Percentiles rank a stretch among this genome's conserved stretches.
phyloP scores from a whole-genome alignment of 2,888 invertebrate genomes.

The Camponotus fellah region DNA sequence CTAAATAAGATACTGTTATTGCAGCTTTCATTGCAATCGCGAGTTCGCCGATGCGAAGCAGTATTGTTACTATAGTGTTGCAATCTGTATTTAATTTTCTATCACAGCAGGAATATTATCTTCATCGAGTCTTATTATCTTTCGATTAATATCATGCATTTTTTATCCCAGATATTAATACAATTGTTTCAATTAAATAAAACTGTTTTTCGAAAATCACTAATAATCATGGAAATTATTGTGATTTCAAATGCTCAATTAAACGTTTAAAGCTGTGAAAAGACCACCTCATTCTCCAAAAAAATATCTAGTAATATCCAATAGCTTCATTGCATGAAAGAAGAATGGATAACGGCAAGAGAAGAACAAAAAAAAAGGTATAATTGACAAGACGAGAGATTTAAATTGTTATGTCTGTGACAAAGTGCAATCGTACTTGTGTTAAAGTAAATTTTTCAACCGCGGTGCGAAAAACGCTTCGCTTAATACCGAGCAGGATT shows the following conservation, averaged over 20 bases:
- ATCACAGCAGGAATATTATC: conserved; percentile 39
- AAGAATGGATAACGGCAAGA: not conserved
- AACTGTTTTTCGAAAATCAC: not conserved
- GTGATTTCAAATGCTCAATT: not conserved
- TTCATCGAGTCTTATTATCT: conserved; percentile 19
- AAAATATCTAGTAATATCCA: not conserved
- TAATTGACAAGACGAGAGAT: conserved; percentile 69
- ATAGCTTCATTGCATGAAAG: conserved; percentile 27
- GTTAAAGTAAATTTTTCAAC: conserved; percentile 57
- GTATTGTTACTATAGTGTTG: conserved; percentile 35
- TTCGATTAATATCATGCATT: conserved; percentile 21
- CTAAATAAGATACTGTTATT: conserved; percentile 55
- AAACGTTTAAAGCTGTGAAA: not conserved
- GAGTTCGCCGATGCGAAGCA: conserved; percentile 18
- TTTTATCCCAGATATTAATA: conserved; percentile 11
- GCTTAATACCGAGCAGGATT: conserved; percentile 52
- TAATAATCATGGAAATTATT: conserved; percentile 23
- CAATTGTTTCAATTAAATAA: conserved; percentile 23
- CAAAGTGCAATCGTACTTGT: conserved; percentile 53
- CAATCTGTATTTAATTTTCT: conserved; percentile 45
- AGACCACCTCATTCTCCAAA: not conserved
- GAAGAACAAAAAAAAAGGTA: conserved; percentile 44
- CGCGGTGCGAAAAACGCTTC: conserved; percentile 48
- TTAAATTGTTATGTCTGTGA: conserved; percentile 68
- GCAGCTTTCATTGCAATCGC: conserved; percentile 18